A percentile compares a stretch with the other conserved stretches of the same genome.
Conservation (phyloP, 2,797 vertebrate genomes). For the Epinephelus coioides region DNA sequence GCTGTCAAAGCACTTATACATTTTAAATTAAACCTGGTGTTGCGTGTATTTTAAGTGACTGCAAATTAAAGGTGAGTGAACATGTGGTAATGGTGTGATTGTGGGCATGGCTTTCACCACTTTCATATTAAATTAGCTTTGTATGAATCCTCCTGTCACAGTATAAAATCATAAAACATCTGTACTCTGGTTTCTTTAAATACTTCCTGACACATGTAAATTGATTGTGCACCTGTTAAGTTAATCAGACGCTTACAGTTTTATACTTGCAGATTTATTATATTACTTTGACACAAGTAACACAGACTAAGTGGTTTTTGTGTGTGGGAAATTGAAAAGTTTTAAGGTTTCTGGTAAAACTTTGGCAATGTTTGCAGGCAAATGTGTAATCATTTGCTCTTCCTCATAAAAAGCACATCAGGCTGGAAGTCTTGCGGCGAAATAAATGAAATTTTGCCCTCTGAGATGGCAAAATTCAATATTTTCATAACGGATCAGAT, state of each 20-base stretch:
- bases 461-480: constrained; percentile 44
- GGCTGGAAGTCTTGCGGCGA: constrained; percentile 3
- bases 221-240: neutral
- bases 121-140: neutral
- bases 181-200: too few species aligned
- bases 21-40: too few species aligned
- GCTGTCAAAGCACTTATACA: too few species aligned
- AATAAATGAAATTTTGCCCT: constrained; percentile 33
- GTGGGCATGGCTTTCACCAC: too few species aligned
- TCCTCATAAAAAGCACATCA: constrained; percentile 28
- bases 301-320: neutral
- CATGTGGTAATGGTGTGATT: too few species aligned
- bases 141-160: neutral
- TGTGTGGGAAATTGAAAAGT: neutral
- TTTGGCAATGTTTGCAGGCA: neutral
- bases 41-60: too few species aligned
- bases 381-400: constrained; percentile 15
- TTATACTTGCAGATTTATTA: neutral
- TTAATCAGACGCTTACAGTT: neutral
- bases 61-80: too few species aligned
- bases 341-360: constrained; percentile 14
- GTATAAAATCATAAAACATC: neutral
- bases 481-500: constrained; percentile 54
- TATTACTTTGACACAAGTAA: neutral
- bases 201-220: too few species aligned